Evolutionary conservation across 2,797 vertebrate species (phyloP).

Genomic region (Crenichthys baileyi): DNA sequence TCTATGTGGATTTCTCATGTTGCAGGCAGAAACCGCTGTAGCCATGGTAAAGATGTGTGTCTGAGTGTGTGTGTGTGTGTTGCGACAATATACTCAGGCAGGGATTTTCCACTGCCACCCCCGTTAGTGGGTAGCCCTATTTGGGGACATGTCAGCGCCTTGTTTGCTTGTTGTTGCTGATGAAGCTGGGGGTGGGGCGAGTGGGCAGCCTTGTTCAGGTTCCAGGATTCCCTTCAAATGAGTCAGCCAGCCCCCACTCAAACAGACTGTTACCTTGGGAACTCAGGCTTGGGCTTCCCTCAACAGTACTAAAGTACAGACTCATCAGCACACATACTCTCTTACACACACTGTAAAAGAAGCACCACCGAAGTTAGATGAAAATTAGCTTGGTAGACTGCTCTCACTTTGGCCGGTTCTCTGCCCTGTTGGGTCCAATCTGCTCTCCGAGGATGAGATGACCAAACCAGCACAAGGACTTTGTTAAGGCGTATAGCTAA

Average conservation of each 20-base stretch:
- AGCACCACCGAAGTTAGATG: slow-evolving; percentile 52
- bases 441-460: slow-evolving; percentile 58
- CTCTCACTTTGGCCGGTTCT: slow-evolving; percentile 46
- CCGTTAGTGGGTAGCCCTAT: slow-evolving; percentile 79
- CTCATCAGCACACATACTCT: slow-evolving; percentile 68
- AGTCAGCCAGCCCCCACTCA: slow-evolving; percentile 85
- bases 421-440: slow-evolving; percentile 65
- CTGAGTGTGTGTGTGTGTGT: slow-evolving; percentile 39
- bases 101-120: slow-evolving; percentile 79
- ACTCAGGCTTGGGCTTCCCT: slow-evolving; percentile 84
- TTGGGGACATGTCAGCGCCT: slow-evolving; percentile 80
- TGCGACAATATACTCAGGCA: slow-evolving; percentile 55
- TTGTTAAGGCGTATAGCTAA: slow-evolving; percentile 59
- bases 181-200: slow-evolving; percentile 82
- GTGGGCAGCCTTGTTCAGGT: slow-evolving; percentile 84
- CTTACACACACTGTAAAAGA: slow-evolving; percentile 45
- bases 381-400: slow-evolving; percentile 54
- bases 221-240: slow-evolving; percentile 89
- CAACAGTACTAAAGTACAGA: slow-evolving; percentile 69
- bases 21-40: slow-evolving; percentile 29
- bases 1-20: slow-evolving; percentile 27
- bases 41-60: slow-evolving; percentile 44
- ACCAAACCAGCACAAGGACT: slow-evolving; percentile 55
- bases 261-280: slow-evolving; percentile 86
- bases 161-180: slow-evolving; percentile 82